phyloP scores from a whole-genome alignment of 2,888 invertebrate species.

The Microctonus hyperodae region DNA sequence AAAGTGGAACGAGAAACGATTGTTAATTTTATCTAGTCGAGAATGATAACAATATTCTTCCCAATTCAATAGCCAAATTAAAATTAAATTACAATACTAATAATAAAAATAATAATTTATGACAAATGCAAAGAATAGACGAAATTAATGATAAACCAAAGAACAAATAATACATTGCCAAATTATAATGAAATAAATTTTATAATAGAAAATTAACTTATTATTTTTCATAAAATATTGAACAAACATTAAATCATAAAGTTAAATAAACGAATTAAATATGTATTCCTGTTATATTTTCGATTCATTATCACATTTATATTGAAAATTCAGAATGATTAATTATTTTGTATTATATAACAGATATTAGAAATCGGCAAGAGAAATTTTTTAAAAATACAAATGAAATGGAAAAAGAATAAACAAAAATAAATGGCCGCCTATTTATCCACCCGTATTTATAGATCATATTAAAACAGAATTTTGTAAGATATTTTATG shows the following conservation, averaged over 20 bases:
- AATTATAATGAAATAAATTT: constrained; percentile 19
- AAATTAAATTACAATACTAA: background rate
- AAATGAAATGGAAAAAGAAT: background rate
- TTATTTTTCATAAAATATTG: background rate
- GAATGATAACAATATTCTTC: background rate
- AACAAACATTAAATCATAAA: background rate
- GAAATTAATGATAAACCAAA: background rate
- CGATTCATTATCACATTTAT: background rate
- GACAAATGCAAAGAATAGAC: background rate
- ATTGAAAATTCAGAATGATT: background rate
- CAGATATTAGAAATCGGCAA: background rate
- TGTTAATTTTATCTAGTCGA: background rate
- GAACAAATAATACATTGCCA: constrained; percentile 25
- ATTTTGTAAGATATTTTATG: constrained; percentile 28
- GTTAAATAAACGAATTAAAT: background rate
- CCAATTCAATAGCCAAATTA: background rate
- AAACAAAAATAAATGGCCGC: background rate
- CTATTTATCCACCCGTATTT: constrained; percentile 25
- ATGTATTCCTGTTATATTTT: constrained; percentile 6
- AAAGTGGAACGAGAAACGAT: background rate
- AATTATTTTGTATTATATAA: constrained; percentile 11
- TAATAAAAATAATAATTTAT: background rate
- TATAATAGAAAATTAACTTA: background rate
- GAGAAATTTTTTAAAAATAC: constrained; percentile 4
- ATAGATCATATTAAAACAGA: constrained; percentile 8